Conservation (phyloP, 2,113 vertebrate genomes). For the Chionodraco myersi region DNA sequence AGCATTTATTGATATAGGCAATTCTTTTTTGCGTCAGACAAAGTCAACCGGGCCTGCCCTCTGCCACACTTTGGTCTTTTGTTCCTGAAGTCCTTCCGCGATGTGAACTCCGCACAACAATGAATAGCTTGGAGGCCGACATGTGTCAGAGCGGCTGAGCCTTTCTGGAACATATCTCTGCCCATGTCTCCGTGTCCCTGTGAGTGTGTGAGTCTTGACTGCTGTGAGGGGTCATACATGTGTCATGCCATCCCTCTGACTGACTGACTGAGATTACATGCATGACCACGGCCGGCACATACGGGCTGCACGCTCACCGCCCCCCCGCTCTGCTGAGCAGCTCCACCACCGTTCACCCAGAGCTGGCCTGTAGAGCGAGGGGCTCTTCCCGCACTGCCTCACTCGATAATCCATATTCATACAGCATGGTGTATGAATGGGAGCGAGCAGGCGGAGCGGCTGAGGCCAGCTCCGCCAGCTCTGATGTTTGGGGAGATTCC, state of each 20-base stretch:
- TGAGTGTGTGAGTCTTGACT: background rate
- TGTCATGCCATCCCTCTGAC: constrained; percentile 52
- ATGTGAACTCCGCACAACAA: too few species aligned
- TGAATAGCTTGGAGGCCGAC: background rate
- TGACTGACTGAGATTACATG: constrained; percentile 44
- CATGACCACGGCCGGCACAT: constrained; percentile 35
- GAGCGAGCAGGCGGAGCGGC: constrained; percentile 21
- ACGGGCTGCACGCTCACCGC: background rate
- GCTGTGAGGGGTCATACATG: constrained; percentile 43
- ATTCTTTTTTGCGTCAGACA: too few species aligned
- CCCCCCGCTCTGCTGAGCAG: constrained; percentile 35
- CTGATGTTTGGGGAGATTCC: constrained; percentile 30
- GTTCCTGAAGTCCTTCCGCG: too few species aligned
- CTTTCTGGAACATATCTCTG: background rate
- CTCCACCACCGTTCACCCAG: constrained; percentile 30
- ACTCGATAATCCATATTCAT: constrained; percentile 59
- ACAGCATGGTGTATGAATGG: constrained; percentile 39
- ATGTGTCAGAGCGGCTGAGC: background rate
- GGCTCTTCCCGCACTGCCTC: background rate
- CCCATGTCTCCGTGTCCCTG: constrained; percentile 4
- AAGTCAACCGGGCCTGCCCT: too few species aligned
- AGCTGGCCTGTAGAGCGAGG: constrained; percentile 20
- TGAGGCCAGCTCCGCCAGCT: constrained; percentile 18
- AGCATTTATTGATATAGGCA: too few species aligned
- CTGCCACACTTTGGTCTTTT: too few species aligned